Percentiles rank a stretch among this genome's conserved stretches.
These are phyloP conservation scores for Ochropleura plecta DNA, from an alignment of 2,888 invertebrate species.

Conservation along the genomic window DNA sequence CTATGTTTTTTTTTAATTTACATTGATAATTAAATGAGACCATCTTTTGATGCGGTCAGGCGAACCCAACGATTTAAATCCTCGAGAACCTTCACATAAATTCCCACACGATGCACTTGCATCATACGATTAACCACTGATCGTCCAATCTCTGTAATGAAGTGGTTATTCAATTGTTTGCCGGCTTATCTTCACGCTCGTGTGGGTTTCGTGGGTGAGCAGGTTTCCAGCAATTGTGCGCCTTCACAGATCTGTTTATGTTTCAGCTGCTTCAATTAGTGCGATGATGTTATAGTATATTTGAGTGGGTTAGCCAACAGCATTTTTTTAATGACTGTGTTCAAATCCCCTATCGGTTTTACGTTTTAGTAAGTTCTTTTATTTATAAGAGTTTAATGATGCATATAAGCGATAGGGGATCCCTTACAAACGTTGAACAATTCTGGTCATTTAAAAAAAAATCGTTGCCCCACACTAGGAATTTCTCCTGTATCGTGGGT, in stretches of 20 bases:
- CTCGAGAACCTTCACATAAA: background rate
- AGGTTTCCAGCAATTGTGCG: conserved; percentile 13
- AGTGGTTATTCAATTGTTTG: conserved; percentile 8
- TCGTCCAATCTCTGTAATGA: conserved; percentile 17
- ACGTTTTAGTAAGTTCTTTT: too few species aligned
- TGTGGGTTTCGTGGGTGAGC: conserved; percentile 13
- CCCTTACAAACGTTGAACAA: too few species aligned
- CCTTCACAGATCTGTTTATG: background rate
- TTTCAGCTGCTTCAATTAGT: background rate
- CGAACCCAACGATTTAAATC: background rate
- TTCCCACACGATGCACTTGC: background rate
- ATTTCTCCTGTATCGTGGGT: too few species aligned
- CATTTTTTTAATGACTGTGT: background rate
- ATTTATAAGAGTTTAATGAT: too few species aligned
- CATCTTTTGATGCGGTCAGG: background rate
- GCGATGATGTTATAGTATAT: background rate
- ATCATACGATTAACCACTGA: background rate
- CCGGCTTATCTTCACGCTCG: conserved; percentile 46
- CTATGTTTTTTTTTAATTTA: background rate
- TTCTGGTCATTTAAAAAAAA: too few species aligned
- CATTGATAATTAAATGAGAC: background rate
- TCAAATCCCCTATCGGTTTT: background rate
- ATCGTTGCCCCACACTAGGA: too few species aligned
- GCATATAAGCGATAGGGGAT: too few species aligned
- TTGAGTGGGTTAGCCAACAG: background rate